Base-by-base conservation (phyloP, 2,113 vertebrate species). In the Python bivittatus region DNA sequence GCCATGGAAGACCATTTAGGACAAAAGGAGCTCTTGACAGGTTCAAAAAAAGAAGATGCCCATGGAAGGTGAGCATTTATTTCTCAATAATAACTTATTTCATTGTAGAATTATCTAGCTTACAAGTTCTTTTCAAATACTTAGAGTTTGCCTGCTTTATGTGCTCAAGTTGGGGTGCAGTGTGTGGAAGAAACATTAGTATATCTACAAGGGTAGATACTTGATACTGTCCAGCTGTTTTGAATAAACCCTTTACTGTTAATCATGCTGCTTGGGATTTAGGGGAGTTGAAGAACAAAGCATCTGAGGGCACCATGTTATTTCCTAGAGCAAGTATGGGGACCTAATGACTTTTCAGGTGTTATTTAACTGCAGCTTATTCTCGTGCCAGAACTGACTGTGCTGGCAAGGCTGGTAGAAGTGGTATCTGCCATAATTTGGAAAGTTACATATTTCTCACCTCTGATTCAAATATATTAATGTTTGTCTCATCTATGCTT, bases 21-120 rank as follows among this genome's bases (percentile, higher is more conserved):
- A 48, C 97, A 97, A 38, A 97, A 97, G 57, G 97, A 97, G 15
- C 97, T 97, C 93, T 96, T 98, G 54, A 90, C 95, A 86, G 96
- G 96, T 90, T 89, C 96, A 5, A 97, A 98, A 94, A 98, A 97
- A 44, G 97, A 98, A 29, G 98, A 98, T 92, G 97, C 94, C 68
- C 97, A 97, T 42, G 97, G 94, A 92, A 98, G 98, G 99, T 99
- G 92, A 98, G 98, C 97, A 38, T 95, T 29, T 89, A 20, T 17
- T 11, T 90, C 89, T 0, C 11, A 52, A 3, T 33, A 52, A 11
- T 15, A 79, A 22, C 29, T 17, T 20, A 33, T 56, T 52, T 29
- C 52, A 86, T 20, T 79, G 38, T 79, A 17, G 72, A 79, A 48
- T 86, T 54, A 17, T n/a, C 27, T 4, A 0, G 13, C 17, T 72